Evolutionary conservation across 2,797 vertebrate species (phyloP).

Genomic region (Tragelaphus eurycerus): DNA sequence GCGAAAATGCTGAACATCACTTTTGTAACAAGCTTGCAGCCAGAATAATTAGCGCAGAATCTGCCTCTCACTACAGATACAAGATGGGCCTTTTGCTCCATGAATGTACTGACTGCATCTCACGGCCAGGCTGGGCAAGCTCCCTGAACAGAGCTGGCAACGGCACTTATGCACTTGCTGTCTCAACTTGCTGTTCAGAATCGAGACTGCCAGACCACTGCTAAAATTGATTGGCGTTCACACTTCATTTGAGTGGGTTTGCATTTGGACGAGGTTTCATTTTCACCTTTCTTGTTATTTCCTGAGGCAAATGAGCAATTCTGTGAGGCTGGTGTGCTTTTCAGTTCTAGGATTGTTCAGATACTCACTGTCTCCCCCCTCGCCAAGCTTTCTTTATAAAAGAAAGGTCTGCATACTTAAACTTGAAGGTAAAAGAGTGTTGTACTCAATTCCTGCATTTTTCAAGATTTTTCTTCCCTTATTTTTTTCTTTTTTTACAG

Average conservation of each 20-base stretch:
- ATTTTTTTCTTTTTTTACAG: background rate
- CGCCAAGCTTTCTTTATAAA: background rate
- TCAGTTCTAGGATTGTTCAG: conserved; percentile 43
- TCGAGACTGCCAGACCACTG: conserved; percentile 52
- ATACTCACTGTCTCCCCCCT: background rate
- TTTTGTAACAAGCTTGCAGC: conserved; percentile 55
- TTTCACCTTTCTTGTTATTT: conserved; percentile 72
- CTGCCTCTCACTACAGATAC: conserved; percentile 41
- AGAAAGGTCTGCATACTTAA: background rate
- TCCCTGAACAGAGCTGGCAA: conserved; percentile 51
- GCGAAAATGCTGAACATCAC: conserved; percentile 14
- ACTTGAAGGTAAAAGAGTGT: background rate
- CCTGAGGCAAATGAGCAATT: conserved; percentile 68
- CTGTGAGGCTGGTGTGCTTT: background rate
- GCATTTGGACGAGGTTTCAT: conserved; percentile 64
- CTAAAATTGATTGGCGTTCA: conserved; percentile 65
- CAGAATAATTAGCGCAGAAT: conserved; percentile 71
- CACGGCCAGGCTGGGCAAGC: background rate
- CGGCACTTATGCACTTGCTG: background rate
- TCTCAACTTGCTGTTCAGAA: conserved; percentile 63
- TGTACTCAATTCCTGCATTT: background rate
- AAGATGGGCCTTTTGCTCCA: conserved; percentile 55
- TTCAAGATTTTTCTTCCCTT: conserved; percentile 34
- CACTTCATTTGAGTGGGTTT: conserved; percentile 66
- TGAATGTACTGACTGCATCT: conserved; percentile 37